Conservation (phyloP, 2,113 vertebrate genomes). For the Orthonyx spaldingii region DNA sequence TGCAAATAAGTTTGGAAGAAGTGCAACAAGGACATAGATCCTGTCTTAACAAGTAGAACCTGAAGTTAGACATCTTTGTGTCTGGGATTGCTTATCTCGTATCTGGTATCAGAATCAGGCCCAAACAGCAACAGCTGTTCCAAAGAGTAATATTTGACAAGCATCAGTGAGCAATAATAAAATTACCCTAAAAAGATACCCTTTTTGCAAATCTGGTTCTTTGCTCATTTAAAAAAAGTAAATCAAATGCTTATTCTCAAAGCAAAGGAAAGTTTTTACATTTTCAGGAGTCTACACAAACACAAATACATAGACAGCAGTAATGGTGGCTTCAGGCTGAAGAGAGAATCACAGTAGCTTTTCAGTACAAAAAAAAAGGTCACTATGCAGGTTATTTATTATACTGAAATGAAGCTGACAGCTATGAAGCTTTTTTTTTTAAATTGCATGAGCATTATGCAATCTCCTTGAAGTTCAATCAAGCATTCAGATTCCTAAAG, state of each 20-base stretch:
- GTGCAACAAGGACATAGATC: neutral
- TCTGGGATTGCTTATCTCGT: neutral
- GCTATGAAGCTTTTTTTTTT: conserved; percentile 29
- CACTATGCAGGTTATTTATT: conserved; percentile 51
- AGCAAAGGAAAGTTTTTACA: neutral
- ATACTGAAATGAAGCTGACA: conserved; percentile 42
- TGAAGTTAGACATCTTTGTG: neutral
- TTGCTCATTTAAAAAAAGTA: neutral
- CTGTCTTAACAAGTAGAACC: neutral
- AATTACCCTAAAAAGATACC: neutral
- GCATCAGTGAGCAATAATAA: neutral
- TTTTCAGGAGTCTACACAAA: neutral
- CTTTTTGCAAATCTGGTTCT: neutral
- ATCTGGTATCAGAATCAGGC: neutral
- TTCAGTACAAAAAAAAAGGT: conserved; percentile 15
- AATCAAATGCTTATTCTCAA: neutral
- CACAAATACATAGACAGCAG: neutral
- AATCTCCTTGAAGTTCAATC: conserved; percentile 63
- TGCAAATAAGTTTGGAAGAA: neutral
- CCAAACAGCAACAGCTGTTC: neutral
- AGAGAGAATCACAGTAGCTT: neutral
- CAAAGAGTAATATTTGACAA: neutral
- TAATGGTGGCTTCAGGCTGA: neutral
- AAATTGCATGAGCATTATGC: conserved; percentile 55
- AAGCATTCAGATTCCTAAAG: conserved; percentile 31